Evolutionary conservation across 2,888 invertebrate genomes (phyloP).

Genomic region (Leptogaster cylindrica): DNA sequence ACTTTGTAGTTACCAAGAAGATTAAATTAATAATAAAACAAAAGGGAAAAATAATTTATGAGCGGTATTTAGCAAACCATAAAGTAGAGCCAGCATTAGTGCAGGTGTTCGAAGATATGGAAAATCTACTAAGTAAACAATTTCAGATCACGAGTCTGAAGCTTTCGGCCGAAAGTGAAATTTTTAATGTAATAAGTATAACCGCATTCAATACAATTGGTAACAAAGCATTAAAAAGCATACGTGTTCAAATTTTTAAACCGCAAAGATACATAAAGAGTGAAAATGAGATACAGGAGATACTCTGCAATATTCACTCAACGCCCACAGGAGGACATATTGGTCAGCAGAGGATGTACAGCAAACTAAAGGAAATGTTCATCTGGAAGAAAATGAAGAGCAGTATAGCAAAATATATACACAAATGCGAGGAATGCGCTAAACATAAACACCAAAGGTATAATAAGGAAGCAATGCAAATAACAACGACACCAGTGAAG

Average conservation of each 20-base stretch:
- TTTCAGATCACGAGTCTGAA: conserved; percentile 4
- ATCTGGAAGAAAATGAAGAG: too few species aligned
- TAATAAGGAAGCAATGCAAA: neutral
- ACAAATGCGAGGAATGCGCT: neutral
- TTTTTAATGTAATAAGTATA: neutral
- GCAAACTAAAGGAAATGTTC: neutral
- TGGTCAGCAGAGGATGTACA: neutral
- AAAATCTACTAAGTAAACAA: neutral
- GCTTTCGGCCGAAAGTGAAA: neutral
- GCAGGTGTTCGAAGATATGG: conserved; percentile 1
- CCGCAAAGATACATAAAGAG: neutral
- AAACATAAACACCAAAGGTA: neutral
- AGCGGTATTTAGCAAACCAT: neutral
- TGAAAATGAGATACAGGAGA: neutral
- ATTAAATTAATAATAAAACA: neutral
- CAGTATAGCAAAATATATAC: conserved; percentile 1
- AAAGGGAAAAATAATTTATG: neutral
- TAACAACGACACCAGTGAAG: neutral
- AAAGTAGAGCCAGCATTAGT: conserved; percentile 1
- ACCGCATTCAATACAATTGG: neutral
- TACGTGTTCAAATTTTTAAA: neutral
- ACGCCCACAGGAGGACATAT: neutral
- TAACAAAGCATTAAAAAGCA: neutral
- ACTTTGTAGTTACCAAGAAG: neutral
- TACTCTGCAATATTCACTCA: neutral